Conservation (phyloP, 2,113 vertebrate genomes). For the Diglossa brunneiventris region DNA sequence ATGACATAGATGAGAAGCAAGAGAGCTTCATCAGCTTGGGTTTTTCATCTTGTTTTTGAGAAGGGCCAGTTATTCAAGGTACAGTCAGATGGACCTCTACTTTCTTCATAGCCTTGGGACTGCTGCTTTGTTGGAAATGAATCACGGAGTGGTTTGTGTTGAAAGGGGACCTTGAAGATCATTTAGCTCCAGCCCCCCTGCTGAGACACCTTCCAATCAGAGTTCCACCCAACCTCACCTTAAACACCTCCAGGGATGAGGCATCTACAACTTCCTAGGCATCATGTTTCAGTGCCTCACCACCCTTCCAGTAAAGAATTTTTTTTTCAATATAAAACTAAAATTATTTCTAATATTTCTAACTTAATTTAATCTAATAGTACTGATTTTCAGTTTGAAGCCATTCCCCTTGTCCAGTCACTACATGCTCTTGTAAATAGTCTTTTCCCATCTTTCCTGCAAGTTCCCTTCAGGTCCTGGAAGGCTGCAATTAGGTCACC, state of each 20-base stretch:
- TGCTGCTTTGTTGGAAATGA: background rate
- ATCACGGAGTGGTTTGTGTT: background rate
- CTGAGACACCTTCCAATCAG: background rate
- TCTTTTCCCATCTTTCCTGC: background rate
- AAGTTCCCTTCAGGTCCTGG: background rate
- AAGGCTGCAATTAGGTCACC: background rate
- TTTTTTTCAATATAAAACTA: background rate
- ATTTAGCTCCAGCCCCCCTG: background rate
- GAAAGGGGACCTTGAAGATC: background rate
- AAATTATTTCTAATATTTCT: background rate
- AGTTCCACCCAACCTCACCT: background rate
- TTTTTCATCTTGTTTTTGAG: background rate
- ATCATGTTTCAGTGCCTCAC: background rate
- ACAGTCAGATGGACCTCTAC: background rate
- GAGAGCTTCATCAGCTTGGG: fast-evolving
- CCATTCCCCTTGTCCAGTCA: background rate
- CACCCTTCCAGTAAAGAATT: background rate
- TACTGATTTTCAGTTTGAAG: background rate
- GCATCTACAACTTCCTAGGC: background rate
- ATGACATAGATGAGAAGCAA: background rate
- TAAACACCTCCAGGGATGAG: background rate
- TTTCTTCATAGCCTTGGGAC: background rate
- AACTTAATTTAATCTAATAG: background rate
- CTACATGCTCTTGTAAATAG: background rate
- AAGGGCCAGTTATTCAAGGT: background rate